Percentiles rank a stretch among this genome's conserved stretches.
Conservation (phyloP, 1,140 invertebrate species). For the Cepaea nemoralis region DNA sequence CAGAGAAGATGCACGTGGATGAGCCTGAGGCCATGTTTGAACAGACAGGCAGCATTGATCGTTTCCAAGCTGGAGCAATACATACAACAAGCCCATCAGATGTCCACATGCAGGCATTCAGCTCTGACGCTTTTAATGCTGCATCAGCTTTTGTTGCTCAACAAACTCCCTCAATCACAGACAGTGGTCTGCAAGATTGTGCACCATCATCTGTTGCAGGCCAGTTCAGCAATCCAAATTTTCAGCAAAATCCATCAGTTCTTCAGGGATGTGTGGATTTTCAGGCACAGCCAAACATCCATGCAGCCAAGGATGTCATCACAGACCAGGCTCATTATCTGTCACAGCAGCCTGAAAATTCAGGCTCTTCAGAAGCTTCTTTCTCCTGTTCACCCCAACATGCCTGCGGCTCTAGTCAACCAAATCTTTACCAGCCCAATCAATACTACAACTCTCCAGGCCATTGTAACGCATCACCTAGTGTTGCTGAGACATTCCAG, state of each 20-base stretch:
- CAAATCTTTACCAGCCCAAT: not conserved
- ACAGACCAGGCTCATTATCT: not conserved
- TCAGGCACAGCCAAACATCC: not conserved
- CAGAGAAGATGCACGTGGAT: slow-evolving; percentile 40
- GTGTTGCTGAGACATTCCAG: not conserved
- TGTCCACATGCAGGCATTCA: not conserved
- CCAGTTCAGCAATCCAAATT: not conserved
- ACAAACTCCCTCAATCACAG: not conserved
- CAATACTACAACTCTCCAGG: not conserved
- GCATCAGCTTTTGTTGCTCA: too few relatives aligned
- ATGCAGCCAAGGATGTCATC: not conserved
- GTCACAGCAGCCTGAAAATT: not conserved
- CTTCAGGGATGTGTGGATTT: not conserved
- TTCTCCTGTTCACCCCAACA: not conserved
- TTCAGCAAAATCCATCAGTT: not conserved
- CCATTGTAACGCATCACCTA: not conserved
- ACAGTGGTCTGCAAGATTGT: not conserved
- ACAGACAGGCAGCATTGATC: not conserved
- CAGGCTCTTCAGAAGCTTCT: too few relatives aligned
- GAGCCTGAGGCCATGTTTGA: not conserved
- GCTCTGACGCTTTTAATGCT: not conserved
- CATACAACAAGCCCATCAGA: not conserved
- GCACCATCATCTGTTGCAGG: not conserved
- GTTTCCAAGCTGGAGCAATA: not conserved
- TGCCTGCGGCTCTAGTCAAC: not conserved